Conservation (phyloP, 1,140 invertebrate species). For the Psix sp. region DNA sequence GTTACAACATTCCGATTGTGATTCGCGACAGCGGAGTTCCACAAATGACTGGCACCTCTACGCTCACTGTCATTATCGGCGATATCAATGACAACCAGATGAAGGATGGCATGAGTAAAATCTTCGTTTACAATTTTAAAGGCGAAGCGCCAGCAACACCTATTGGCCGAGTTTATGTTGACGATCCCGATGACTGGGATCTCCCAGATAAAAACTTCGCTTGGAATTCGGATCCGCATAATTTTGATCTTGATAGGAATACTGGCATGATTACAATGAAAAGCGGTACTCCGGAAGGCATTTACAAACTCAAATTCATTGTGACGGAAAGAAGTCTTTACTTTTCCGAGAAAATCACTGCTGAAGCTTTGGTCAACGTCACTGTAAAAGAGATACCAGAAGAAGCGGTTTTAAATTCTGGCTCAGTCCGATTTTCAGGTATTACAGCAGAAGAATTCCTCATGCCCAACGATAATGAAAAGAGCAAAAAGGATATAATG, state of each 20-base stretch:
- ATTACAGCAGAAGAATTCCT: constrained; percentile 92
- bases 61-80: constrained; percentile 90
- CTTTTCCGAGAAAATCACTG: constrained; percentile 77
- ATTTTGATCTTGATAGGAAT: constrained; percentile 83
- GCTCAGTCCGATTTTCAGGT: constrained; percentile 90
- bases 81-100: constrained; percentile 94
- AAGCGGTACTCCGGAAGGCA: constrained; percentile 82
- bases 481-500: constrained; percentile 86
- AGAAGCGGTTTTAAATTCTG: constrained; percentile 92
- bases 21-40: constrained; percentile 90
- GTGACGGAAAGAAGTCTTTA: constrained; percentile 81
- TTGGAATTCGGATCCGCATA: constrained; percentile 79
- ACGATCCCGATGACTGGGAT: constrained; percentile 96
- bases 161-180: constrained; percentile 93
- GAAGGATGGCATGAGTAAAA: constrained; percentile 87
- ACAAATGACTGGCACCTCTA: constrained; percentile 84
- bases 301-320: constrained; percentile 83
- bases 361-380: constrained; percentile 83
- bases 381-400: constrained; percentile 90
- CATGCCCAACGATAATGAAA: constrained; percentile 79
- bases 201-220: constrained; percentile 90
- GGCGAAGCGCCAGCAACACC: constrained; percentile 84
- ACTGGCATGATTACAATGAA: constrained; percentile 92
- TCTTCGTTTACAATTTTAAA: constrained; percentile 95
- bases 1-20: constrained; percentile 90